Evolutionary conservation across 2,888 invertebrate genomes (phyloP).

Genomic region (Teleiodes luculella): DNA sequence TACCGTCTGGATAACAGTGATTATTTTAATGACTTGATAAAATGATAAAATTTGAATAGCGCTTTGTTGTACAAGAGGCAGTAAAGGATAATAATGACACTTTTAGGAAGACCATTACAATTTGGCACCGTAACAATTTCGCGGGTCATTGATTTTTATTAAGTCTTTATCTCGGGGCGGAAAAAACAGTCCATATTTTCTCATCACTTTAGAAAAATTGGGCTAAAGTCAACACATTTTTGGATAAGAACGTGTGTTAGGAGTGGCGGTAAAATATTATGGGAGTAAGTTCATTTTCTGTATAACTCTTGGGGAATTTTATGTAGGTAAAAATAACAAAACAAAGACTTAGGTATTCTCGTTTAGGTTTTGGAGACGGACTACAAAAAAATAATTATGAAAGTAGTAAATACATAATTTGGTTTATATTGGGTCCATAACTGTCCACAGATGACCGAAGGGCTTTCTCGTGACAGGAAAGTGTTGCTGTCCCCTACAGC

Average conservation of each 20-base stretch:
- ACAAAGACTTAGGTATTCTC: background rate
- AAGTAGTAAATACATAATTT: too few relatives aligned
- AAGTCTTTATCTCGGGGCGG: constrained; percentile 1
- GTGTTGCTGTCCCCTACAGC: too few relatives aligned
- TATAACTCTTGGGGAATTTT: background rate
- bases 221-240: background rate
- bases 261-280: background rate
- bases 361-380: too few relatives aligned
- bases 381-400: too few relatives aligned
- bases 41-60: constrained; percentile 1
- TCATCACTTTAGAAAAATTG: background rate
- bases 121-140: constrained; percentile 5
- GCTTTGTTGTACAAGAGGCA: background rate
- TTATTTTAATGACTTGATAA: background rate
- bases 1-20: background rate
- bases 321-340: background rate
- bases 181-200: constrained; percentile 5
- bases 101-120: constrained; percentile 5
- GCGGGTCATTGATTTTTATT: constrained; percentile 6
- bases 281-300: too few relatives aligned
- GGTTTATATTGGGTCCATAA: too few relatives aligned
- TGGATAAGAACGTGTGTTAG: background rate
- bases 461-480: too few relatives aligned
- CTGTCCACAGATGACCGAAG: too few relatives aligned
- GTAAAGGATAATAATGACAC: constrained; percentile 4